phyloP scores from a whole-genome alignment of 1,140 invertebrate genomes.

The Microplitis demolitor region DNA sequence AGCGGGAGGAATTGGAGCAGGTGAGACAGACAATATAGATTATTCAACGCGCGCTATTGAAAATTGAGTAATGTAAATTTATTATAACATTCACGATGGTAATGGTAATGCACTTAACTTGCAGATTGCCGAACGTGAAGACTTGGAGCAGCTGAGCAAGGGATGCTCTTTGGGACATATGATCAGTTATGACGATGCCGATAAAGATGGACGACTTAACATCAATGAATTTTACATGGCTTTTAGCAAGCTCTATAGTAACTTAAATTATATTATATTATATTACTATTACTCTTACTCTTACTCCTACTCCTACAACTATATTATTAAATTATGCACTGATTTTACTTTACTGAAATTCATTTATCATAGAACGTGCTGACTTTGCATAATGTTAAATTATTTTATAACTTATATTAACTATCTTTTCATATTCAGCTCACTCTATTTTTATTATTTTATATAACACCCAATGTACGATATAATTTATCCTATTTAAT shows the following conservation, averaged over 20 bases:
- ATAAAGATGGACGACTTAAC: conserved; percentile 70
- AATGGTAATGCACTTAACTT: conserved; percentile 20
- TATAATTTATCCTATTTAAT: too few relatives aligned
- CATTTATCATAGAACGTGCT: too few relatives aligned
- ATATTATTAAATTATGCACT: neutral
- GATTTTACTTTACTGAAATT: neutral
- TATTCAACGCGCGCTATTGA: neutral
- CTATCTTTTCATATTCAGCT: too few relatives aligned
- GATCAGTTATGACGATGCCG: conserved; percentile 72
- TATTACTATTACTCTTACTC: too few relatives aligned
- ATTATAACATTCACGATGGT: conserved; percentile 10
- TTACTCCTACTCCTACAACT: neutral
- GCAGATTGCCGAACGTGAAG: conserved; percentile 68
- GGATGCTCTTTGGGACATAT: conserved; percentile 74
- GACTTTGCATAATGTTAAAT: too few relatives aligned
- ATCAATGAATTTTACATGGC: conserved; percentile 79
- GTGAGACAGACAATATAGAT: conserved; percentile 43
- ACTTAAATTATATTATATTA: conserved; percentile 46
- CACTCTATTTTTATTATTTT: too few relatives aligned
- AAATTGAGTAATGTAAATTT: conserved; percentile 17
- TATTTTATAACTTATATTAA: too few relatives aligned
- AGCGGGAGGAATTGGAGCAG: conserved; percentile 70
- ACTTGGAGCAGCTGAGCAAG: conserved; percentile 68
- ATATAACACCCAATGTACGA: too few relatives aligned
- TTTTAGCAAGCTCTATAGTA: conserved; percentile 78